A percentile compares a stretch with the other conserved stretches of the same genome.
These are phyloP conservation scores for Pygoscelis antarcticus DNA, from an alignment of 2,113 vertebrate species.

Conservation along the genomic window DNA sequence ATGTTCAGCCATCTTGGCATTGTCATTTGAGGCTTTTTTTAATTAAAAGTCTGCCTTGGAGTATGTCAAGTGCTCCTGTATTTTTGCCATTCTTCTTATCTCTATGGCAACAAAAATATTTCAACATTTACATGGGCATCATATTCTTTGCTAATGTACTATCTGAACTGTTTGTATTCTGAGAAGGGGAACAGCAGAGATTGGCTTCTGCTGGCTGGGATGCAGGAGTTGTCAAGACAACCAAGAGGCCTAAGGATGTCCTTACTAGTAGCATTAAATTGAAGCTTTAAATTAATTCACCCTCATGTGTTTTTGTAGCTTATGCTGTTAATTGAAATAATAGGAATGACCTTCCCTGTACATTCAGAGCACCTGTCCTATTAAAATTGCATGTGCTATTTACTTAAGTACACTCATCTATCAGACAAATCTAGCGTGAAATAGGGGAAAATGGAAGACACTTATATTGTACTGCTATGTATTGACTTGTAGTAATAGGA, in stretches of 20 bases:
- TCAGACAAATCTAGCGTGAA: conserved; percentile 78
- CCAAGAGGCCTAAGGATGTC: conserved; percentile 77
- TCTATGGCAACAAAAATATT: conserved; percentile 85
- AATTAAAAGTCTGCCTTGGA: conserved; percentile 83
- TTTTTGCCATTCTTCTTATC: conserved; percentile 82
- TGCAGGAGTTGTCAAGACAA: conserved; percentile 85
- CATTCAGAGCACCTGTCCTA: conserved; percentile 77
- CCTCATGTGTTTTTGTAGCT: conserved; percentile 78
- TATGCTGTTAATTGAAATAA: conserved; percentile 83
- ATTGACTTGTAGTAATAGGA: conserved; percentile 54
- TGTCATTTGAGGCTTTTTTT: conserved; percentile 74
- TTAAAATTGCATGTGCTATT: conserved; percentile 75
- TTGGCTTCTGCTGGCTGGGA: conserved; percentile 71
- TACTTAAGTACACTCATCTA: conserved; percentile 77
- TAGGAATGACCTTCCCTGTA: conserved; percentile 77
- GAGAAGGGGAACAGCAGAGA: conserved; percentile 71
- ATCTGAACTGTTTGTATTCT: conserved; percentile 72
- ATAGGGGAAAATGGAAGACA: conserved; percentile 74
- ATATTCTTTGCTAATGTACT: conserved; percentile 78
- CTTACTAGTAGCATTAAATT: conserved; percentile 77
- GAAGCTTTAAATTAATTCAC: conserved; percentile 82
- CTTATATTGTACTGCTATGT: conserved; percentile 58
- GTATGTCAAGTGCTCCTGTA: conserved; percentile 81
- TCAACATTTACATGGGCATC: conserved; percentile 82
- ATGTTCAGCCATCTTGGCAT: conserved; percentile 74